These are phyloP conservation scores for Muscina levida DNA, from an alignment of 2,888 invertebrate genomes.

Conservation along the genomic window DNA sequence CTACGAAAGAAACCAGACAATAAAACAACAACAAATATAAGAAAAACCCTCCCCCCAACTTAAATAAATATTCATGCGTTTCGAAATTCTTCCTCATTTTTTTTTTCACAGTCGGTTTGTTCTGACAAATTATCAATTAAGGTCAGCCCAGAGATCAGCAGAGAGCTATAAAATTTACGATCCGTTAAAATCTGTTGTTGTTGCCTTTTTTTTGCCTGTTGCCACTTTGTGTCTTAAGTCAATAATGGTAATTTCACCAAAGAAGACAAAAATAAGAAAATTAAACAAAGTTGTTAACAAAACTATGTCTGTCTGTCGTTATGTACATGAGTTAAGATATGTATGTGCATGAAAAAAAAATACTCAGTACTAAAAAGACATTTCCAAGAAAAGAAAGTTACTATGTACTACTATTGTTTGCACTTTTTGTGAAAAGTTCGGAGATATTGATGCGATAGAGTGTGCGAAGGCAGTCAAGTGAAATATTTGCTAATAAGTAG, in stretches of 20 bases:
- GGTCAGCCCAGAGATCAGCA: slow-evolving; percentile 51
- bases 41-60: no score
- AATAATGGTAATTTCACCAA: slow-evolving; percentile 56
- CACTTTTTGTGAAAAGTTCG: no score
- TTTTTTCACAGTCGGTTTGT: slow-evolving; percentile 14
- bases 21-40: no score
- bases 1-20: no score
- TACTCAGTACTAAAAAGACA: neutral
- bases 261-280: slow-evolving; percentile 11
- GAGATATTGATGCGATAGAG: no score
- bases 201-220: slow-evolving; percentile 16
- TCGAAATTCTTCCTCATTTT: slow-evolving; percentile 52
- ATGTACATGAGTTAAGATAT: no score
- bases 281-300: slow-evolving; percentile 29
- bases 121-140: slow-evolving; percentile 59
- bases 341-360: slow-evolving; percentile 23
- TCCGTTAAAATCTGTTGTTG: neutral
- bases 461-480: no score
- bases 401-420: slow-evolving; percentile 13
- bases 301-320: no score
- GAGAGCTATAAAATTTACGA: slow-evolving; percentile 19
- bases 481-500: no score
- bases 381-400: slow-evolving; percentile 54
- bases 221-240: slow-evolving; percentile 21
- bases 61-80: neutral